phyloP scores from a whole-genome alignment of 2,797 vertebrate species.

The Oreochromis mossambicus region DNA sequence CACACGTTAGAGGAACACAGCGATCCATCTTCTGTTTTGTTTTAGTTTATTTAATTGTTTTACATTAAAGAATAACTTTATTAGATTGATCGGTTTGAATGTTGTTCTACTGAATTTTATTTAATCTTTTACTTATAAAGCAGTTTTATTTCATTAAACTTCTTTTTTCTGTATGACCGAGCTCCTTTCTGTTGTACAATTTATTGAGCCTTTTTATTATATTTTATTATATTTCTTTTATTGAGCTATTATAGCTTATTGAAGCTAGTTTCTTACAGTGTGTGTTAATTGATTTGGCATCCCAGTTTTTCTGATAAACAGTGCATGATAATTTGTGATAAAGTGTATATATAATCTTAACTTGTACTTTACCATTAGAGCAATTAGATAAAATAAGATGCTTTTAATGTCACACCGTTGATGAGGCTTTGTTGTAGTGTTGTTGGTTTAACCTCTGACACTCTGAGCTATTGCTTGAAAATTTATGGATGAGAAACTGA shows the following conservation, averaged over 20 bases:
- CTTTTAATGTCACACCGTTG: background rate
- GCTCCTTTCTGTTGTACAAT: background rate
- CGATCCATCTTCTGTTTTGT: background rate
- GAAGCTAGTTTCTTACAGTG: background rate
- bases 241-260: background rate
- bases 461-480: background rate
- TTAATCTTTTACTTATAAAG: background rate
- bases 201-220: background rate
- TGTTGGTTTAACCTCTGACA: background rate
- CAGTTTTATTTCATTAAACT: background rate
- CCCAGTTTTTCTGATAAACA: background rate
- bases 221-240: background rate
- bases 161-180: background rate
- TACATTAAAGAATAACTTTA: background rate
- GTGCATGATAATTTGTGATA: accelerated
- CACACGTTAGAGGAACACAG: accelerated
- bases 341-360: background rate
- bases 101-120: background rate
- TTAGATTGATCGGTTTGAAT: background rate
- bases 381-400: background rate
- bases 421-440: background rate
- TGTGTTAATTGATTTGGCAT: background rate
- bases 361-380: background rate
- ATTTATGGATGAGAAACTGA: background rate
- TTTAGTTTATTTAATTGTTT: background rate